These are phyloP conservation scores for Triplophysa tibetana DNA, from an alignment of 2,113 vertebrate species.

Conservation along the genomic window DNA sequence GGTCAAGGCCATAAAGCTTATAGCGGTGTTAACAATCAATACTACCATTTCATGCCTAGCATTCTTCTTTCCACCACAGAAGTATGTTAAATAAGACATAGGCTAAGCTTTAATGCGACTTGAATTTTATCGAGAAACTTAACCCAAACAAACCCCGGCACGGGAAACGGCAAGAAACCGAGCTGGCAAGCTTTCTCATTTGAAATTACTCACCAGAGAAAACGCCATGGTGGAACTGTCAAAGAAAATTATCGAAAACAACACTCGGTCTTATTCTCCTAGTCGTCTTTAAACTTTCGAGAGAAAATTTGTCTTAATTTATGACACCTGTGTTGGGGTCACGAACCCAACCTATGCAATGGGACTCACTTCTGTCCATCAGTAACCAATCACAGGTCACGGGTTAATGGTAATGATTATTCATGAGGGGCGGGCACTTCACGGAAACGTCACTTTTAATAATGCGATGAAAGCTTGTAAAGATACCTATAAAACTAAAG, in stretches of 20 bases:
- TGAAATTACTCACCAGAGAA: conserved; percentile 74
- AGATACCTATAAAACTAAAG: neutral
- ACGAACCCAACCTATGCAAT: neutral
- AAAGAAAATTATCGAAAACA: conserved; percentile 58
- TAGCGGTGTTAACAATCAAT: too few relatives aligned
- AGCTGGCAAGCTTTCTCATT: neutral
- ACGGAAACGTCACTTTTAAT: neutral
- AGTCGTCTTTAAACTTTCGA: conserved; percentile 62
- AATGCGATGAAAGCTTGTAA: neutral
- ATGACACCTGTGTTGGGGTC: conserved; percentile 62
- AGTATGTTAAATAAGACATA: neutral
- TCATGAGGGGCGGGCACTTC: neutral
- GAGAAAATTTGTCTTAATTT: conserved; percentile 62
- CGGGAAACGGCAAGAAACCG: neutral
- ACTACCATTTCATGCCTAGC: too few relatives aligned
- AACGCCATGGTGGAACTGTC: conserved; percentile 71
- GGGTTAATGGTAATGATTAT: neutral
- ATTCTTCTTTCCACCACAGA: neutral
- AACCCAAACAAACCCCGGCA: neutral
- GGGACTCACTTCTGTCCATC: neutral
- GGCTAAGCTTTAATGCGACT: neutral
- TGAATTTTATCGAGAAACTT: neutral
- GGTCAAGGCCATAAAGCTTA: too few relatives aligned
- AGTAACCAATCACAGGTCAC: conserved; percentile 44
- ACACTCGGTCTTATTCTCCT: neutral